Conservation (phyloP, 37 sponge, comb jelly and placozoan genomes). For the Lycopodina hypogea region DNA sequence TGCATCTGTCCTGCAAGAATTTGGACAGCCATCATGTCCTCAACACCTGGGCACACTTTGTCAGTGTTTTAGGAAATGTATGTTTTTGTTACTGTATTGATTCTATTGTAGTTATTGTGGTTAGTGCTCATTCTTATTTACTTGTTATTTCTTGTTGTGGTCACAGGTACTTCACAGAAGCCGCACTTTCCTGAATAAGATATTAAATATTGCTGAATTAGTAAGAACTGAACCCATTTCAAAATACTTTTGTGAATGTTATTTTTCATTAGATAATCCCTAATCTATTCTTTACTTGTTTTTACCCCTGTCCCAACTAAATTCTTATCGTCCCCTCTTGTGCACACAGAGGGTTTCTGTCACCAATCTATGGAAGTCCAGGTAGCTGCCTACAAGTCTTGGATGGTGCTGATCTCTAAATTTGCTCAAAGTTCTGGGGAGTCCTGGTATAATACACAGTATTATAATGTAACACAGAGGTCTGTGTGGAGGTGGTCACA, state of each 20-base stretch:
- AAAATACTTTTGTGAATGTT: too few relatives aligned
- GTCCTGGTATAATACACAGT: too few relatives aligned
- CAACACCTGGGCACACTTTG: conserved; percentile 31
- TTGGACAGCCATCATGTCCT: conserved; percentile 6
- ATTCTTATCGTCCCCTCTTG: too few relatives aligned
- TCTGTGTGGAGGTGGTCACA: too few relatives aligned
- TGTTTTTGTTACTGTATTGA: not conserved
- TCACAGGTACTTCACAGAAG: conserved; percentile 29
- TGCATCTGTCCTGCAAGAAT: conserved; percentile 6
- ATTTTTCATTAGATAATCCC: too few relatives aligned
- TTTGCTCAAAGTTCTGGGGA: conserved; percentile 14
- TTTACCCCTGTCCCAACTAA: too few relatives aligned
- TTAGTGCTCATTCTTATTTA: too few relatives aligned
- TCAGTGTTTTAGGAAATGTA: conserved; percentile 17
- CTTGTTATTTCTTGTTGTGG: too few relatives aligned
- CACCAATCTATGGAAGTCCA: conserved; percentile 1
- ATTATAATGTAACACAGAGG: too few relatives aligned
- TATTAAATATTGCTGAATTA: conserved; percentile 29
- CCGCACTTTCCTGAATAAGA: conserved; percentile 37
- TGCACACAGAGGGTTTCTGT: conserved; percentile 21
- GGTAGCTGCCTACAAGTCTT: conserved; percentile 31
- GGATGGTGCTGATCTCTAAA: conserved; percentile 32
- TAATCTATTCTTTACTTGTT: too few relatives aligned
- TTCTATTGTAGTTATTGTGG: too few relatives aligned
- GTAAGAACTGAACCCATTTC: too few relatives aligned